Percentiles rank a stretch among this genome's conserved stretches.
phyloP scores from a whole-genome alignment of 2,888 invertebrate genomes.

The Amphimallon solstitiale region DNA sequence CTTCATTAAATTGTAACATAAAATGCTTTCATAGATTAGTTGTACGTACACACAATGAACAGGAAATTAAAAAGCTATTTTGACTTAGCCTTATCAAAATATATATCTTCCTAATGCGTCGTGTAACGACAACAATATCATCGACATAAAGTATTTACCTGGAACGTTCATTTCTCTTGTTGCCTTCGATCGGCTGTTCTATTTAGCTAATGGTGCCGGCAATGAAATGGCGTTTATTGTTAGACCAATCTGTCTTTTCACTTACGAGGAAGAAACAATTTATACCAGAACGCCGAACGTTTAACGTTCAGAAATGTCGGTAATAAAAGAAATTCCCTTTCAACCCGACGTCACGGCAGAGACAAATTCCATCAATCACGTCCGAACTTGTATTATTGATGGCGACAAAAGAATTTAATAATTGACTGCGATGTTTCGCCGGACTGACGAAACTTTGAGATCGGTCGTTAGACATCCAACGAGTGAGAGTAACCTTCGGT shows the following conservation, averaged over 20 bases:
- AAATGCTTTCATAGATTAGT: not conserved
- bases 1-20: no score
- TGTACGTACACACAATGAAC: not conserved
- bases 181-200: constrained; percentile 1
- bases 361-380: constrained; percentile 35
- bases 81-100: not conserved
- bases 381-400: constrained; percentile 31
- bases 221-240: constrained; percentile 20
- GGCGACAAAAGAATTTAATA: constrained; percentile 34
- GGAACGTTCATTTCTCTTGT: constrained; percentile 10
- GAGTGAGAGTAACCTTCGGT: not conserved
- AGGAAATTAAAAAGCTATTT: constrained; percentile 6
- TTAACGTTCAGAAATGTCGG: constrained; percentile 8
- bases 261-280: constrained; percentile 20
- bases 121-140: constrained; percentile 8
- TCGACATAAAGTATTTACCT: constrained; percentile 3
- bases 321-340: constrained; percentile 29
- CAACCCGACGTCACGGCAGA: constrained; percentile 16
- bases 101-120: constrained; percentile 10
- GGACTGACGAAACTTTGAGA: constrained; percentile 1
- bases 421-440: constrained; percentile 25
- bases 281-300: constrained; percentile 9
- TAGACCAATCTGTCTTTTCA: constrained; percentile 29
- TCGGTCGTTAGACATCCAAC: not conserved
- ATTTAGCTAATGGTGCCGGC: constrained; percentile 26